Conservation (phyloP, 1,140 invertebrate species). For the Hestina assimilis region DNA sequence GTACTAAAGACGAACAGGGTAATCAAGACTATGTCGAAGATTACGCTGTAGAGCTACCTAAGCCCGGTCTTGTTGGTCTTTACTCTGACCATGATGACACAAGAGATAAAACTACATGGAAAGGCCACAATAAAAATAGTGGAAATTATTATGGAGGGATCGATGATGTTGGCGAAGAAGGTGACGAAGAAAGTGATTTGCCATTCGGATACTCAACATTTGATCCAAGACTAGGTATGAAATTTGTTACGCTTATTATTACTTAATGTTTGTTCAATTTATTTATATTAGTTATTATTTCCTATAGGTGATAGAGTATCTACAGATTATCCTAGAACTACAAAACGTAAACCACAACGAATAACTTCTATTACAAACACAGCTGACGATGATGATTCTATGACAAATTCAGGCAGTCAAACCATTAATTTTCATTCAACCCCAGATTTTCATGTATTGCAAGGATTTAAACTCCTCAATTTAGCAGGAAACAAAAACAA, state of each 20-base stretch:
- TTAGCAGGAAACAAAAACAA: conserved; percentile 49
- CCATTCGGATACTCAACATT: conserved; percentile 57
- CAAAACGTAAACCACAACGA: conserved; percentile 38
- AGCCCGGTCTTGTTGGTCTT: conserved; percentile 55
- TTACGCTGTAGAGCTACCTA: conserved; percentile 56
- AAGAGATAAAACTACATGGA: conserved; percentile 36
- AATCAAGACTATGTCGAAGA: conserved; percentile 42
- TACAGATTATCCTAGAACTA: conserved; percentile 20
- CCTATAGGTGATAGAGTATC: conserved; percentile 28
- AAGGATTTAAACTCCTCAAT: conserved; percentile 65
- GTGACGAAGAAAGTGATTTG: conserved; percentile 25
- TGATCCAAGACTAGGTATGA: conserved; percentile 59
- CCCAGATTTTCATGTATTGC: conserved; percentile 62
- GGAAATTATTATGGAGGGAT: conserved; percentile 33
- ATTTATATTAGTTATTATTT: too few species aligned
- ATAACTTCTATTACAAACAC: conserved; percentile 23
- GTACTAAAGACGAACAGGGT: conserved; percentile 38
- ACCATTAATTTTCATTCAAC: conserved; percentile 55
- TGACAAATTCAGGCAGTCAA: conserved; percentile 37
- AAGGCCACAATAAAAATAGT: conserved; percentile 35
- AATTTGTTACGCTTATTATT: conserved; percentile 7
- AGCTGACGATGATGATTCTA: conserved; percentile 25
- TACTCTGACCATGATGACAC: conserved; percentile 52
- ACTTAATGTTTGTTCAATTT: too few species aligned
- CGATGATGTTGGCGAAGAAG: conserved; percentile 45